Conservation (phyloP, 2,113 vertebrate species). For the Lophura nycthemera region DNA sequence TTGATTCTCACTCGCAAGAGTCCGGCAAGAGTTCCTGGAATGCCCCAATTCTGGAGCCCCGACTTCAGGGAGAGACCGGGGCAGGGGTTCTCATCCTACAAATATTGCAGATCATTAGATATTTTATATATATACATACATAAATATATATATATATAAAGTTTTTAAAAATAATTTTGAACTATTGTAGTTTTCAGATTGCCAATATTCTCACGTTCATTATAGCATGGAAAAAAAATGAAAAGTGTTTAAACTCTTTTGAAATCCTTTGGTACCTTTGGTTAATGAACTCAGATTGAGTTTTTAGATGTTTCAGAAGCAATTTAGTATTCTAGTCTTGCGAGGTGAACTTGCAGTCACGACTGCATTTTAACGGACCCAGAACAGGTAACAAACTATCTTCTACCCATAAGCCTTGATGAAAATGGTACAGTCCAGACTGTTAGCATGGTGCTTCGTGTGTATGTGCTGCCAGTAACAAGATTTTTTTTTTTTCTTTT, state of each 20-base stretch:
- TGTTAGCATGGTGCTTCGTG: slow-evolving; percentile 84
- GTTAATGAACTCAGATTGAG: slow-evolving; percentile 60
- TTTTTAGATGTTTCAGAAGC: slow-evolving; percentile 66
- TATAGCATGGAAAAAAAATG: slow-evolving; percentile 34
- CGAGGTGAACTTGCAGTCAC: slow-evolving; percentile 65
- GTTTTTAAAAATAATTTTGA: slow-evolving; percentile 65
- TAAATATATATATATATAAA: slow-evolving; percentile 59
- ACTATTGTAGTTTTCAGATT: slow-evolving; percentile 69
- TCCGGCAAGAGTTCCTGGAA: background rate
- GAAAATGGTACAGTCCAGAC: slow-evolving; percentile 81
- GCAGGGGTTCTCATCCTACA: slow-evolving; percentile 40
- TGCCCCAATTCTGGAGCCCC: background rate
- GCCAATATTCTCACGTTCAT: slow-evolving; percentile 56
- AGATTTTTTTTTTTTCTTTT: slow-evolving; percentile 76
- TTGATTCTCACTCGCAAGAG: slow-evolving; percentile 55
- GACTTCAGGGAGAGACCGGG: background rate
- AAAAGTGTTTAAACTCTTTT: slow-evolving; percentile 53
- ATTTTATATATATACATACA: slow-evolving; percentile 67
- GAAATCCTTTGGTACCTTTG: slow-evolving; percentile 71
- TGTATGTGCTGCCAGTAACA: slow-evolving; percentile 84
- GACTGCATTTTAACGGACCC: slow-evolving; percentile 63
- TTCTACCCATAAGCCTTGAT: slow-evolving; percentile 76
- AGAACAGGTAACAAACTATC: slow-evolving; percentile 48
- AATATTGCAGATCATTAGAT: slow-evolving; percentile 56
- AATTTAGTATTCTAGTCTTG: slow-evolving; percentile 63